Percentiles rank a stretch among this genome's conserved stretches.
Conservation (phyloP, 2,797 vertebrate species). For the Acridotheres tristis region DNA sequence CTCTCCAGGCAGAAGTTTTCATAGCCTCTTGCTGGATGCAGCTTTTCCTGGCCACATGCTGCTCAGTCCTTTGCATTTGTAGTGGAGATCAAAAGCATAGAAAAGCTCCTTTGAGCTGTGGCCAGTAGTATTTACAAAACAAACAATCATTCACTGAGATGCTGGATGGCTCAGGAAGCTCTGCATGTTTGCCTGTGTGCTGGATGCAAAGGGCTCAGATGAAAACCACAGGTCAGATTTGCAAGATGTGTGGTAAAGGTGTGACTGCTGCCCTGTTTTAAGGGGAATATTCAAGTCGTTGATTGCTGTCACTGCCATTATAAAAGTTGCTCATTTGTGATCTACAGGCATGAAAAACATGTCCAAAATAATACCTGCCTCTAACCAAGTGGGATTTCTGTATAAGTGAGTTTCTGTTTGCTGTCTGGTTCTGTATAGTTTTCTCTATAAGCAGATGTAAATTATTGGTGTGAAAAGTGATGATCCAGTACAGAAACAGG, state of each 20-base stretch:
- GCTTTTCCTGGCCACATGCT: conserved; percentile 43
- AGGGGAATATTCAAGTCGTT: neutral
- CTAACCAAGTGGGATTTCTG: neutral
- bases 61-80: neutral
- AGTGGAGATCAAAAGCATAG: conserved; percentile 33
- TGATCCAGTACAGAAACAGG: neutral
- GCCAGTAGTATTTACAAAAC: conserved; percentile 24
- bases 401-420: neutral
- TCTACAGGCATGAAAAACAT: neutral
- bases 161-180: neutral
- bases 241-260: neutral
- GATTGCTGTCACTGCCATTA: neutral
- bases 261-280: neutral
- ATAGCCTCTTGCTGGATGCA: neutral
- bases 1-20: conserved; percentile 12
- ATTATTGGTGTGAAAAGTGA: neutral
- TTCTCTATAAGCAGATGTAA: neutral
- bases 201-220: neutral
- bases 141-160: neutral
- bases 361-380: neutral
- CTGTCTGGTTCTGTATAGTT: neutral
- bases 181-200: neutral
- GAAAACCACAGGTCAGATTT: neutral
- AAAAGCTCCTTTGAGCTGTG: conserved; percentile 41
- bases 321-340: neutral